These are phyloP conservation scores for Bimastos eiseni DNA, from an alignment of 2,888 invertebrate genomes.

Conservation along the genomic window DNA sequence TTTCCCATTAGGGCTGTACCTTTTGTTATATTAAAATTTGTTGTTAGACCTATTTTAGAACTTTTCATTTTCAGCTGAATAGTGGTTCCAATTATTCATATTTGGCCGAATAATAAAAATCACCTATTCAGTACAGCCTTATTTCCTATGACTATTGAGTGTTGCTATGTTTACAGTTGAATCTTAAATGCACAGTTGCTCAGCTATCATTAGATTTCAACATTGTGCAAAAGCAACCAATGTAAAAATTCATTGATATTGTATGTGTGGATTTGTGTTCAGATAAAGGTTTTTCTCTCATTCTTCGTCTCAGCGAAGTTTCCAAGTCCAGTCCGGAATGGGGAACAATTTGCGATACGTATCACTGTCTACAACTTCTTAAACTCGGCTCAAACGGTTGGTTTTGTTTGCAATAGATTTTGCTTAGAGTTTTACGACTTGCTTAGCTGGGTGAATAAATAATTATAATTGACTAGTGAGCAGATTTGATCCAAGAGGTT, in stretches of 20 bases:
- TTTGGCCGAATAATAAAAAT: too few species aligned
- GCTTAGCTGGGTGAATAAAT: neutral
- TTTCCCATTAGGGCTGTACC: too few species aligned
- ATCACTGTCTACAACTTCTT: neutral
- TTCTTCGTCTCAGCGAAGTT: neutral
- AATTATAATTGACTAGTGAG: neutral
- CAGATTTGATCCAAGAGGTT: neutral
- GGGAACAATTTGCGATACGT: neutral
- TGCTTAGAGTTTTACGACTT: neutral
- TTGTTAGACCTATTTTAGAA: too few species aligned
- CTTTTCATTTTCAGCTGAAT: too few species aligned
- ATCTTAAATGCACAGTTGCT: too few species aligned
- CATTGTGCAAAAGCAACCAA: too few species aligned
- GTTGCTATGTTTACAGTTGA: too few species aligned
- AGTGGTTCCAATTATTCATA: too few species aligned
- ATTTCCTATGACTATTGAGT: too few species aligned
- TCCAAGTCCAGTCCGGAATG: neutral
- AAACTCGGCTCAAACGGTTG: neutral
- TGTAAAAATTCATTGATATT: neutral
- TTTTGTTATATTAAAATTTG: too few species aligned
- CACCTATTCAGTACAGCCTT: too few species aligned
- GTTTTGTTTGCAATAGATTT: neutral
- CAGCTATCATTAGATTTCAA: too few species aligned
- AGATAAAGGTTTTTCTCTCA: neutral
- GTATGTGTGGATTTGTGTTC: neutral